Evolutionary conservation across 2,797 vertebrate species (phyloP), one percentile per base, ranked within the genome.

Genomic region (Glossophaga mutica): DNA sequence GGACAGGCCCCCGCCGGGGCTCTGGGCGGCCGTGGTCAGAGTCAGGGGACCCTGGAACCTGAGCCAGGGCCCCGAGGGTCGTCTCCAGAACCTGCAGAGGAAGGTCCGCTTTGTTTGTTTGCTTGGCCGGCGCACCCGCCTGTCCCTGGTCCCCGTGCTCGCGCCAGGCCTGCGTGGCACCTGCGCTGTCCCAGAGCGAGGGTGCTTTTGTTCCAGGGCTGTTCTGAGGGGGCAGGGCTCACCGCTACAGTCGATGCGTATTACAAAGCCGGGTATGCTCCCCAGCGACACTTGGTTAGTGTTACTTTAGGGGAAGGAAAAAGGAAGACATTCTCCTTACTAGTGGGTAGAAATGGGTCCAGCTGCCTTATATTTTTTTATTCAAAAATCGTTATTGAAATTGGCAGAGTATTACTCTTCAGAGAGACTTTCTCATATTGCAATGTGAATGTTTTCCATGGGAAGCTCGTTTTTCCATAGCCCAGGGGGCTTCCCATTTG

Each of bases 401-500:
- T 86, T 78, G 67, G 11, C 44, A 26, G 78, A 39, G 29, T 59
- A 21, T 62, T 87, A 34, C 76, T 87, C 39, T 62, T 83, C 44
- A 88, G 88, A 81, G 92, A 55, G 83, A 76, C 32, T 81, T 16
- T 77, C 59, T 46, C 18, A 19, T 6, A 6, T 82, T 29, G 39
- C 87, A n/a, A 16, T 67, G 37, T 87, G 92, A 34, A 79, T 97
- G n/a, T 39, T 96, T 97, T 92, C 62, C 91, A 34, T 19, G 11
- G 81, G 4, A 32, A 97, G 96, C 93, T 96, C 95, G 29, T 94
- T 94, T 94, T 96, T 89, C 37, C 21, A 0, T n/a, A 22, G 44
- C 91, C 82, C 93, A 5, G 85, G 94, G 94, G 59, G 83, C 95
- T 86, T 76, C 85, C 95, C 90, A 32, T 94, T 97, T 68, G 9